A percentile compares a stretch with the other conserved stretches of the same genome.
These are phyloP conservation scores for Prenolepis imparis DNA, from an alignment of 2,888 invertebrate species.

Conservation along the genomic window DNA sequence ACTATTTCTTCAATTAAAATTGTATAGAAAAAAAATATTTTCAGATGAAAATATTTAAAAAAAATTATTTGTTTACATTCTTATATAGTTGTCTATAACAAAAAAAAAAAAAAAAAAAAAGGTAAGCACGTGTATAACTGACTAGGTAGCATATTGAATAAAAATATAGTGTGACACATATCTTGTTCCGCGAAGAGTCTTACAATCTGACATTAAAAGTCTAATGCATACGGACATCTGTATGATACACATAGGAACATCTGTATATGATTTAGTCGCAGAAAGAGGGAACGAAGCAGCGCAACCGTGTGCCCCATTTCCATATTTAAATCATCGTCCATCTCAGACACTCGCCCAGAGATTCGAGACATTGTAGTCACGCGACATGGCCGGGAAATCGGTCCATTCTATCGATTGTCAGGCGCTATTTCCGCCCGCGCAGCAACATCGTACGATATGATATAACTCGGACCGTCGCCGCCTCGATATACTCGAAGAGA, in stretches of 20 bases:
- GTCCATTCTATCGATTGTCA: slow-evolving; percentile 32
- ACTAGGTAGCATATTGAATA: not conserved
- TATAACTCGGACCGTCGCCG: not conserved
- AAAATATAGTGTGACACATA: not conserved
- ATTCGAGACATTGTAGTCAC: slow-evolving; percentile 12
- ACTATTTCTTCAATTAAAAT: no score
- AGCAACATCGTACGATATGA: not conserved
- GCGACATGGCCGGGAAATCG: slow-evolving; percentile 11
- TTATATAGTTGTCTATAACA: not conserved
- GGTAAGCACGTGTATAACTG: not conserved
- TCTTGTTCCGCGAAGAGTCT: not conserved
- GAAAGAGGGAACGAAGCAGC: not conserved
- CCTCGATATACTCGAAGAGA: not conserved
- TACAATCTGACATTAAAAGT: not conserved
- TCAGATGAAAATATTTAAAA: not conserved
- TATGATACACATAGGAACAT: no score
- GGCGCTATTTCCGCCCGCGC: not conserved
- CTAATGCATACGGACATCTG: not conserved
- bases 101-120: not conserved
- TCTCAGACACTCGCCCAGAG: slow-evolving; percentile 23
- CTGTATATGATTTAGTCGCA: slow-evolving; percentile 16
- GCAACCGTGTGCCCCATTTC: slow-evolving; percentile 28
- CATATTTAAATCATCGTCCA: slow-evolving; percentile 46
- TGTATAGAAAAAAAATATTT: not conserved
- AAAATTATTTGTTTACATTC: not conserved